phyloP scores from a whole-genome alignment of 1,140 invertebrate species.

The Drosophila burlai region DNA sequence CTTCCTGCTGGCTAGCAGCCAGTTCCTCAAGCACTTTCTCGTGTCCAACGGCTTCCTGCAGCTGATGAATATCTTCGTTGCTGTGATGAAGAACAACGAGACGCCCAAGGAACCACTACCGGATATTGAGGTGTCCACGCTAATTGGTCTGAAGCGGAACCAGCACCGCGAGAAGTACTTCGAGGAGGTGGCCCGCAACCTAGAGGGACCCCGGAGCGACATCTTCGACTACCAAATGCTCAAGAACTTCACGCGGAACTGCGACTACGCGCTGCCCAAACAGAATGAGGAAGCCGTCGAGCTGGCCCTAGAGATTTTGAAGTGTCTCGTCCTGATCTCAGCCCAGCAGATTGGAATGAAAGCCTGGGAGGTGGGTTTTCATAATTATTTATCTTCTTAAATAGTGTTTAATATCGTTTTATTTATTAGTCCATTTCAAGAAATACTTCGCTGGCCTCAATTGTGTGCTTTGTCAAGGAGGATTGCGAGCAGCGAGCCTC shows the following conservation, averaged over 20 bases:
- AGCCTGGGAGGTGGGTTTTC: conserved; percentile 64
- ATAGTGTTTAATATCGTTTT: neutral
- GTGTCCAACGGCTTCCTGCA: conserved; percentile 72
- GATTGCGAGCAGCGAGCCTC: conserved; percentile 68
- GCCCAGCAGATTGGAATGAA: conserved; percentile 65
- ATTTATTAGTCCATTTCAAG: conserved; percentile 47
- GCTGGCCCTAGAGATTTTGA: conserved; percentile 75
- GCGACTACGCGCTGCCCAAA: conserved; percentile 70
- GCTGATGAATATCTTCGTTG: conserved; percentile 67
- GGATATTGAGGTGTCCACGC: conserved; percentile 57
- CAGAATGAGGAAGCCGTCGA: conserved; percentile 65
- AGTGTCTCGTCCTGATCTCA: conserved; percentile 74
- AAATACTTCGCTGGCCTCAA: conserved; percentile 61
- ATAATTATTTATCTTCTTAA: neutral
- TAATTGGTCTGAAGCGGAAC: conserved; percentile 72
- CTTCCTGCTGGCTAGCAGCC: conserved; percentile 65
- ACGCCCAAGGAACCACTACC: conserved; percentile 45
- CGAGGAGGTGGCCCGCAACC: conserved; percentile 80
- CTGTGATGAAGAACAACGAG: conserved; percentile 76
- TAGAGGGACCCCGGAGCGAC: conserved; percentile 80
- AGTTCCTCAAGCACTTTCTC: conserved; percentile 75
- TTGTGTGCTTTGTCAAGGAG: conserved; percentile 76
- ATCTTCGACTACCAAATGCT: conserved; percentile 81
- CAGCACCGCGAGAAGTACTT: conserved; percentile 84
- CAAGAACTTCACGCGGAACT: conserved; percentile 67